Evolutionary conservation across 1,140 invertebrate genomes (phyloP).

Genomic region (Pteromalus puparum): DNA sequence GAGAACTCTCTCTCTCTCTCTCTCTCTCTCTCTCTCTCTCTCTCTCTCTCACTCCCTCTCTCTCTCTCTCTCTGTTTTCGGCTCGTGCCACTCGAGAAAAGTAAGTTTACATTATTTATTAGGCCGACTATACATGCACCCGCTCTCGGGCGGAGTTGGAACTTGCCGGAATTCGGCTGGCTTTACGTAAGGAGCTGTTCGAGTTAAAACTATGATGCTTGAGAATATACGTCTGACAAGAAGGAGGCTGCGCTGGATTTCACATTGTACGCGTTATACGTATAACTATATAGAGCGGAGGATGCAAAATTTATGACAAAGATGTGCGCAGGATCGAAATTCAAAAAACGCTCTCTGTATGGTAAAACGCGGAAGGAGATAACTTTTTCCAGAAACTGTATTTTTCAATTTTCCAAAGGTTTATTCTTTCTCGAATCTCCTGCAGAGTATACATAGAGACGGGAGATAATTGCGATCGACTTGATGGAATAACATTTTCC

Average conservation of each 20-base stretch:
- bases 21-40: too few species aligned
- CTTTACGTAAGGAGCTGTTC: neutral
- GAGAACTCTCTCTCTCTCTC: too few species aligned
- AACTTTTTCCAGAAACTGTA: too few species aligned
- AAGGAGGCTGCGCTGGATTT: neutral
- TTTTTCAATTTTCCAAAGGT: too few species aligned
- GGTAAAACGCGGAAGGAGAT: neutral
- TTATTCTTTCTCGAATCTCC: too few species aligned
- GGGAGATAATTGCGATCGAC: too few species aligned
- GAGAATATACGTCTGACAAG: neutral
- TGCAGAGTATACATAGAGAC: too few species aligned
- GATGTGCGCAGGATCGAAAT: neutral
- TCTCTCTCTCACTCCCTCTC: too few species aligned
- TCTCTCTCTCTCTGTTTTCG: neutral
- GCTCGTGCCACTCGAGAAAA: neutral
- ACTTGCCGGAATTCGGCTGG: neutral
- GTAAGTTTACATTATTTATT: constrained; percentile 37
- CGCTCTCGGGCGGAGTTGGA: neutral
- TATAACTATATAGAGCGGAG: too few species aligned
- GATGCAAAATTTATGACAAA: neutral
- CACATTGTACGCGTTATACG: neutral
- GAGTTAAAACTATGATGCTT: neutral
- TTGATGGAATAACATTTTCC: too few species aligned
- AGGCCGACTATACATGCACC: too few species aligned
- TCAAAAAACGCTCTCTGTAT: neutral